A percentile compares a stretch with the other conserved stretches of the same genome.
phyloP scores from a whole-genome alignment of 2,888 invertebrate genomes.

The Epicampocera succincta region DNA sequence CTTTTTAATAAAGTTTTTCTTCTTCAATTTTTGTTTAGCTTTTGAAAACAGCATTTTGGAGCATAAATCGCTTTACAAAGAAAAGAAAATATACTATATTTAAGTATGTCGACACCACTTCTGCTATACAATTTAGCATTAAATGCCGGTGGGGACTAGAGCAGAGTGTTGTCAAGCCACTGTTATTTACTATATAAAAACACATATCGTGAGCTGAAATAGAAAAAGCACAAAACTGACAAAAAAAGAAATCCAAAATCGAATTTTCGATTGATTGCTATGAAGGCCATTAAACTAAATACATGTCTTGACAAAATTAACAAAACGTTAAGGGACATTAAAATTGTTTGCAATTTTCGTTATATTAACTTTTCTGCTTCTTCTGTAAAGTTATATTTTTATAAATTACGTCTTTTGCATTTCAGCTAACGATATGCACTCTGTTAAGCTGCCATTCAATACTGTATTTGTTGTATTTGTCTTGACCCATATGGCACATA shows the following conservation, averaged over 20 bases:
- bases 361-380: no score
- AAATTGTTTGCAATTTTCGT: no score
- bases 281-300: no score
- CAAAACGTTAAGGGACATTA: no score
- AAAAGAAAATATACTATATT: background rate
- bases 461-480: constrained; percentile 18
- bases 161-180: background rate
- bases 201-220: no score
- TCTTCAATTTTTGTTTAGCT: background rate
- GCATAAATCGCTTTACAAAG: background rate
- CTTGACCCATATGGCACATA: constrained; percentile 57
- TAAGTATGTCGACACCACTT: constrained; percentile 27
- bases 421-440: no score
- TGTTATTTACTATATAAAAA: background rate
- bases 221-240: no score
- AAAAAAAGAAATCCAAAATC: no score
- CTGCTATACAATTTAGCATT: background rate
- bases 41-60: constrained; percentile 1
- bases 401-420: no score
- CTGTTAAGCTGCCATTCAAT: constrained; percentile 38
- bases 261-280: no score
- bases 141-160: background rate
- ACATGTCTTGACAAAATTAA: no score
- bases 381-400: no score
- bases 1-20: background rate